Evolutionary conservation across 1,140 invertebrate species (phyloP), one percentile per base, ranked within the genome.

Genomic region (Dermatophagoides farinae): DNA sequence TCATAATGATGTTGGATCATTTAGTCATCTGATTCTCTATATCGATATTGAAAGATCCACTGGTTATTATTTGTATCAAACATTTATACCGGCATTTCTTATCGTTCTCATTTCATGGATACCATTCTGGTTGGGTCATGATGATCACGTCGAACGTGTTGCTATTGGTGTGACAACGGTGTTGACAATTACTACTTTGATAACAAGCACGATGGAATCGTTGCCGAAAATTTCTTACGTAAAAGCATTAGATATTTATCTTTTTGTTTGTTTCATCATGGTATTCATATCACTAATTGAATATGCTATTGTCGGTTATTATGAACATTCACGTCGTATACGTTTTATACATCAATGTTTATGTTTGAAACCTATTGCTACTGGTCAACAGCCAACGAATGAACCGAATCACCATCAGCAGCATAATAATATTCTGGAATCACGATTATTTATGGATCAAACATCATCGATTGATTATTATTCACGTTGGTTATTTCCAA

Each of bases 151-250:
- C 16, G 70, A 71, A 16, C 46, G 66, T 22, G 70, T 71, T 12
- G 71, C 70, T 11, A 57, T 71, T 2, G 71, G 71, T 31, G 71
- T 71, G 9, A 71, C 68, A 31, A 68, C 66, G 1, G 69, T 71
- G 38, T 64, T 71, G 12, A 71, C 70, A 49, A 72, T 71, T 66
- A 72, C 71, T 8, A 71, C 70, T 20, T 62, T 71, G 41, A 71
- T 68, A 43, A 72, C 71, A 41, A 72, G 67, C 12, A 72, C 71
- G 4, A 71, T 71, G 62, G 70, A 68, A 53, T 65, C 66, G 11
- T 69, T 71, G 65, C 71, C 70, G 12, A 71, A 71, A 66, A 71
- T 71, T 11, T 64, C 60, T 37, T 71, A 71, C 59, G 64, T 71
- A 49, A 71, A 71, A 59, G 70, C 70, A 49, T 53, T 71, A 18